phyloP scores from a whole-genome alignment of 2,888 invertebrate species.

The Lasioglossum villosulum region DNA sequence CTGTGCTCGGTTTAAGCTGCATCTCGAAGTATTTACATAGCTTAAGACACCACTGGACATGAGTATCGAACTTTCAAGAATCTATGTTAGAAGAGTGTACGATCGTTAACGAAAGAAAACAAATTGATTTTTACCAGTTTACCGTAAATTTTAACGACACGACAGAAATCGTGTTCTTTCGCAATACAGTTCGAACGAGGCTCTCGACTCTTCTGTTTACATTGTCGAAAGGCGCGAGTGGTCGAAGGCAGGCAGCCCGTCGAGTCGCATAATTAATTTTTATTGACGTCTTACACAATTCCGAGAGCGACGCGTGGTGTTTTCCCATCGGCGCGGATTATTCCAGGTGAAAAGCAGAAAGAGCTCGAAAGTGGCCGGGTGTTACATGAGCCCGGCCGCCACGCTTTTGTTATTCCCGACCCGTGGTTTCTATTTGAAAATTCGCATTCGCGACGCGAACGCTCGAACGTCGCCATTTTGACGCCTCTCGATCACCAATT shows the following conservation, averaged over 20 bases:
- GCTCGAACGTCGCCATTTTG: conserved; percentile 29
- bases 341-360: conserved; percentile 41
- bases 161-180: neutral
- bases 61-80: neutral
- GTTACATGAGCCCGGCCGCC: conserved; percentile 33
- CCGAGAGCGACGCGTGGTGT: conserved; percentile 6
- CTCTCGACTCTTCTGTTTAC: neutral
- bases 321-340: conserved; percentile 21
- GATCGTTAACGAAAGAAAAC: neutral
- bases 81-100: neutral
- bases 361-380: conserved; percentile 38
- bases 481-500: conserved; percentile 37
- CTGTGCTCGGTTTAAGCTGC: no score
- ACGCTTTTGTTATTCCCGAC: conserved; percentile 46
- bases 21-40: no score
- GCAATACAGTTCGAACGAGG: neutral
- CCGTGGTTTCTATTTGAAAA: conserved; percentile 47
- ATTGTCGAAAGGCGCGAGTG: conserved; percentile 12
- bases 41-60: no score
- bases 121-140: neutral
- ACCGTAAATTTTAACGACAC: neutral
- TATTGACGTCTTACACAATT: conserved; percentile 45
- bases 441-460: conserved; percentile 29
- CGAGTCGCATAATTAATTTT: conserved; percentile 49
- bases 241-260: neutral